phyloP scores from a whole-genome alignment of 2,888 invertebrate genomes.

The Lissocephala sabroskyi region DNA sequence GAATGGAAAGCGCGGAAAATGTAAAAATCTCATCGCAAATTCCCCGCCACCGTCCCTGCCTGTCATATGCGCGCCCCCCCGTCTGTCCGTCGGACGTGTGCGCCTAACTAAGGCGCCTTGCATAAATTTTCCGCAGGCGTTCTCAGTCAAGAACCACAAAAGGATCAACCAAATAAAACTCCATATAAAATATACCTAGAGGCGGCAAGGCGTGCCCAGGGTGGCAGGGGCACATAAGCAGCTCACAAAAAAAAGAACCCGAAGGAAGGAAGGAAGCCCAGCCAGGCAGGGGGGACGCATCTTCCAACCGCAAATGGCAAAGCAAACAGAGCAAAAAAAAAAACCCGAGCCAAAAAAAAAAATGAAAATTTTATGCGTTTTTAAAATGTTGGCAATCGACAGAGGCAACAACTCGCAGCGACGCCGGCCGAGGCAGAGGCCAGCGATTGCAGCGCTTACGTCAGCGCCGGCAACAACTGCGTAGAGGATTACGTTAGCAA shows the following conservation, averaged over 20 bases:
- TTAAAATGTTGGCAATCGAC: conserved; percentile 66
- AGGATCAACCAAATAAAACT: not conserved
- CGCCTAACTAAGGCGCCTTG: conserved; percentile 31
- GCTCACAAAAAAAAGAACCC: conserved; percentile 4
- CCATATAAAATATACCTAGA: not conserved
- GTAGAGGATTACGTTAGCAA: no score
- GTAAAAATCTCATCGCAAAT: no score
- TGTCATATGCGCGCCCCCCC: conserved; percentile 28
- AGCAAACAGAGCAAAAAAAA: conserved; percentile 64
- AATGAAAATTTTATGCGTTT: conserved; percentile 67
- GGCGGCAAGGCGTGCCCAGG: no score
- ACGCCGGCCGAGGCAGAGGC: no score
- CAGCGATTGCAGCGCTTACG: no score
- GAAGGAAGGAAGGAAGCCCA: conserved; percentile 2
- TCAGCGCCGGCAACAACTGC: no score
- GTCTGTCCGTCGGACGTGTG: not conserved
- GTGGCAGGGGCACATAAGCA: conserved; percentile 38
- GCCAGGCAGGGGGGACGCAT: not conserved
- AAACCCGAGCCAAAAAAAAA: no score
- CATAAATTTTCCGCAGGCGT: conserved; percentile 49
- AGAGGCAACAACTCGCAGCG: conserved; percentile 63
- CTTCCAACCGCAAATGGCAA: conserved; percentile 53
- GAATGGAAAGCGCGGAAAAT: no score
- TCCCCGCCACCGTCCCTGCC: not conserved
- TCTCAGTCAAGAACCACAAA: not conserved